Evolutionary conservation across 2,888 invertebrate species (phyloP).

Genomic region (Onthophagus sagittarius): DNA sequence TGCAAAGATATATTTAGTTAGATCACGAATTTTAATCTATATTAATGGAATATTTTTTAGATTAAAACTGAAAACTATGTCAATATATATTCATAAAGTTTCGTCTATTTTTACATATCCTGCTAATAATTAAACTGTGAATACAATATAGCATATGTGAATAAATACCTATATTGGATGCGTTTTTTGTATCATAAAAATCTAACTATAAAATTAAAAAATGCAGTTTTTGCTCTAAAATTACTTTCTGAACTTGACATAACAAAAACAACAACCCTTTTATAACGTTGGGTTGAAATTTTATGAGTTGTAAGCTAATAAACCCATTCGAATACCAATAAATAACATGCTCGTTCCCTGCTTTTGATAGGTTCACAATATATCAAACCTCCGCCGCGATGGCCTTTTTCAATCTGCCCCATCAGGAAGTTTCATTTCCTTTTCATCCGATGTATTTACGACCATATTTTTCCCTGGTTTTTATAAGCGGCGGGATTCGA

Average conservation of each 20-base stretch:
- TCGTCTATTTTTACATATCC: too few relatives aligned
- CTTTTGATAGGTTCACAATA: neutral
- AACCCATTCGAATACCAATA: neutral
- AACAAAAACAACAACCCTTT: neutral
- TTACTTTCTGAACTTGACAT: neutral
- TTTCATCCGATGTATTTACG: neutral
- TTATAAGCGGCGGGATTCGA: neutral
- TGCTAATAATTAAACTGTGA: too few relatives aligned
- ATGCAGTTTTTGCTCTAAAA: neutral
- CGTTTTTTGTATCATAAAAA: neutral
- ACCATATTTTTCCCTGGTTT: neutral
- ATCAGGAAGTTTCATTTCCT: neutral
- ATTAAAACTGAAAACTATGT: too few relatives aligned
- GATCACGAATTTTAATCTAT: too few relatives aligned
- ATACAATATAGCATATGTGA: too few relatives aligned
- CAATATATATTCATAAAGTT: too few relatives aligned
- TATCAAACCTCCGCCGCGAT: neutral
- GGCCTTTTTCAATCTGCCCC: neutral
- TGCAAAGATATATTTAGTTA: too few relatives aligned
- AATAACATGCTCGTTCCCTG: neutral
- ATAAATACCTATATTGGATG: neutral
- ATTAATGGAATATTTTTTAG: too few relatives aligned
- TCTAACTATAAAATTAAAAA: neutral
- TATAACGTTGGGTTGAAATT: neutral
- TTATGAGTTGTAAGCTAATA: neutral